Conservation (phyloP, 2,888 invertebrate species). For the Orgyia antiqua region DNA sequence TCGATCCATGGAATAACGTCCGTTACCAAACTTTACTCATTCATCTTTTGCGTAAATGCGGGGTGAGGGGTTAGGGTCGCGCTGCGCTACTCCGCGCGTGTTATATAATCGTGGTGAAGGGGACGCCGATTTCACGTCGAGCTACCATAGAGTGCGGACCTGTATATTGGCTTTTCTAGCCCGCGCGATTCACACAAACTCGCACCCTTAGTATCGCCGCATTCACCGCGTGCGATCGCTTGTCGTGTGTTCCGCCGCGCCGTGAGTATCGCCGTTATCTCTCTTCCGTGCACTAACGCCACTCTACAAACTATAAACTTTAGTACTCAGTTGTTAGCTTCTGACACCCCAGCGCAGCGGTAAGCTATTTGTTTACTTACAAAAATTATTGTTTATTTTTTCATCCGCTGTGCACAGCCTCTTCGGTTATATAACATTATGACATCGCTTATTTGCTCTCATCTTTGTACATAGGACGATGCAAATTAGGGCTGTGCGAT, state of each 20-base stretch:
- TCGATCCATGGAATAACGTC: slow-evolving; percentile 67
- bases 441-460: slow-evolving; percentile 24
- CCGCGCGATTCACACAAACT: slow-evolving; percentile 23
- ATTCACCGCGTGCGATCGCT: slow-evolving; percentile 17
- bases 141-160: slow-evolving; percentile 50
- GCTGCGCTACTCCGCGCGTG: slow-evolving; percentile 62
- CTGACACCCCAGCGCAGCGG: slow-evolving; percentile 43
- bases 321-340: slow-evolving; percentile 27
- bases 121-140: slow-evolving; percentile 47
- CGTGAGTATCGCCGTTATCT: too few species aligned
- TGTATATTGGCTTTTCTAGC: slow-evolving; percentile 10
- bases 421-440: slow-evolving; percentile 48
- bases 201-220: slow-evolving; percentile 23
- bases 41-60: slow-evolving; percentile 73
- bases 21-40: slow-evolving; percentile 73
- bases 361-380: slow-evolving; percentile 52
- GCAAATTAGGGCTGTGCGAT: slow-evolving; percentile 25
- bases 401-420: slow-evolving; percentile 28
- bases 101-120: slow-evolving; percentile 58
- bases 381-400: slow-evolving; percentile 30
- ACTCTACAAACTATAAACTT: slow-evolving; percentile 31
- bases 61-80: slow-evolving; percentile 54
- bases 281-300: too few species aligned
- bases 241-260: slow-evolving; percentile 14
- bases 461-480: slow-evolving; percentile 16